These are phyloP conservation scores for Cirrhinus mrigala DNA, from an alignment of 2,797 vertebrate genomes.

Conservation along the genomic window DNA sequence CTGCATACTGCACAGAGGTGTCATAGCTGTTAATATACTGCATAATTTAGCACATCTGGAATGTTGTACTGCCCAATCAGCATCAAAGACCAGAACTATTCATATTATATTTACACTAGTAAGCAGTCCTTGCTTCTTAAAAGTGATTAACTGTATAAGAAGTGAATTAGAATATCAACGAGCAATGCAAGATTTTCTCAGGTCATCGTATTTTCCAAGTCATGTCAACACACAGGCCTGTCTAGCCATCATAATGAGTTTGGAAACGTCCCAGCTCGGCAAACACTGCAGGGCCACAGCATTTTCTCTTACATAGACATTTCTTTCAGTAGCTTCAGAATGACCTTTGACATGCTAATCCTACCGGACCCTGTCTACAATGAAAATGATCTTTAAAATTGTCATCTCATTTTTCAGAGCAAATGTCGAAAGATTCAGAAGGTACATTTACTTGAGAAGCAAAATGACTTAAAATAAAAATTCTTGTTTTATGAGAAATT, in stretches of 20 bases:
- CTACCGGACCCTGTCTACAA: not conserved
- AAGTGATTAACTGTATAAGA: not conserved
- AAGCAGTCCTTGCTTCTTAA: not conserved
- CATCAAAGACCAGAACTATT: not conserved
- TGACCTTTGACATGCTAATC: not conserved
- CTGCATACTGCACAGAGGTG: not conserved
- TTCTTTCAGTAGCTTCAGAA: conserved; percentile 22
- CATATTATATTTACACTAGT: not conserved
- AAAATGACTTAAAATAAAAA: not conserved
- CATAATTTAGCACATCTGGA: conserved; percentile 7
- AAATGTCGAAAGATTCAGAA: not conserved
- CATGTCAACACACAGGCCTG: not conserved
- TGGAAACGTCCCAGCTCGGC: not conserved
- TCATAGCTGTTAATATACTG: not conserved
- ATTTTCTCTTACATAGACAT: conserved; percentile 24
- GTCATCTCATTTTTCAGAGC: not conserved
- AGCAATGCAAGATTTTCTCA: not conserved
- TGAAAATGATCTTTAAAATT: not conserved
- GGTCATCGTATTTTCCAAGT: not conserved
- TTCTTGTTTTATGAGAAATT: too few species aligned
- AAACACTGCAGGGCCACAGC: conserved; percentile 25
- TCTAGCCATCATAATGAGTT: conserved; percentile 14
- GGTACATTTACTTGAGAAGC: not conserved
- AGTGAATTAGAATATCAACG: not conserved
- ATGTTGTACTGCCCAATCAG: not conserved